Percentiles rank a stretch among this genome's conserved stretches.
Conservation (phyloP, 2,888 invertebrate genomes). For the Eristalis intricaria region DNA sequence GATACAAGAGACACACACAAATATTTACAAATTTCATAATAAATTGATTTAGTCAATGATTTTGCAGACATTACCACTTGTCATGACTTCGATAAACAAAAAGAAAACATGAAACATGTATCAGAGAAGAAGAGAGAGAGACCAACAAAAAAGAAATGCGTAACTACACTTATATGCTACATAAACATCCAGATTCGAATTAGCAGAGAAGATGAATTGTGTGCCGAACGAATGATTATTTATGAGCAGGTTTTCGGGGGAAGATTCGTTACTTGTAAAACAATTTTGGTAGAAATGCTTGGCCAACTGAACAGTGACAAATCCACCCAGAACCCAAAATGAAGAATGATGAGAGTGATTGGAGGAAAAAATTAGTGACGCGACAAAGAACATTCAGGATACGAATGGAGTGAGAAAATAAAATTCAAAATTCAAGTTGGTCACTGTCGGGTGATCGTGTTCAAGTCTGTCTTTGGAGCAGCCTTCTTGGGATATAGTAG, state of each 20-base stretch:
- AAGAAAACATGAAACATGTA: slow-evolving; percentile 47
- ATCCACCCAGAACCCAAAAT: slow-evolving; percentile 50
- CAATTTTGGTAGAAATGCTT: slow-evolving; percentile 7
- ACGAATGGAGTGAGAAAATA: background rate
- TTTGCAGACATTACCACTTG: background rate
- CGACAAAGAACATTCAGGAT: slow-evolving; percentile 31
- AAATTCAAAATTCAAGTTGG: background rate
- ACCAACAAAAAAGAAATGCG: background rate
- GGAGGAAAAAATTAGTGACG: slow-evolving; percentile 15
- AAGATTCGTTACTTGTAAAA: slow-evolving; percentile 44
- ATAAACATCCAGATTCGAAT: slow-evolving; percentile 25
- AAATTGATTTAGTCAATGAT: background rate
- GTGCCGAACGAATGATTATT: slow-evolving; percentile 21
- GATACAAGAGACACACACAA: slow-evolving; percentile 43
- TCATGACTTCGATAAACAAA: slow-evolving; percentile 9
- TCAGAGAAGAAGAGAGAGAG: slow-evolving; percentile 15
- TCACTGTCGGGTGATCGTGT: background rate
- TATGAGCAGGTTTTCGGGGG: slow-evolving; percentile 34
- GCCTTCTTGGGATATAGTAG: too few relatives aligned
- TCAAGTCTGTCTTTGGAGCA: background rate
- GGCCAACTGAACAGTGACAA: slow-evolving; percentile 45
- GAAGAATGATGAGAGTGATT: slow-evolving; percentile 23
- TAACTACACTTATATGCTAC: slow-evolving; percentile 37
- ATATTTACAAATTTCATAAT: slow-evolving; percentile 45
- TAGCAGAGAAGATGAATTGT: slow-evolving; percentile 11